phyloP scores from a whole-genome alignment of 2,797 vertebrate genomes.

The Mormyrus proboscirostris region DNA sequence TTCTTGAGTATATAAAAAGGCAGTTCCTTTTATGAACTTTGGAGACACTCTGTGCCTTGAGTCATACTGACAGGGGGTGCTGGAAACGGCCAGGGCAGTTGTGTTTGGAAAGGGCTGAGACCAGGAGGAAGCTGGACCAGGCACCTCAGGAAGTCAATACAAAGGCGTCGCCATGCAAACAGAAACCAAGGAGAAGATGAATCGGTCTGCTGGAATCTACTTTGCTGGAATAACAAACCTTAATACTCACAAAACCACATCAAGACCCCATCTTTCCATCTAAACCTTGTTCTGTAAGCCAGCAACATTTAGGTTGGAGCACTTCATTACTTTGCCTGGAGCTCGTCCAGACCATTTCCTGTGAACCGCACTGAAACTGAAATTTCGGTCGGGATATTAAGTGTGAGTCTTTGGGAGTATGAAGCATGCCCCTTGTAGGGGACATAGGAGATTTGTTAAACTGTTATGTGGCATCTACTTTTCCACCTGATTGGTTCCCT shows the following conservation, averaged over 20 bases:
- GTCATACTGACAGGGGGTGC: constrained; percentile 2
- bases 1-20: neutral
- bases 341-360: constrained; percentile 32
- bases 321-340: constrained; percentile 48
- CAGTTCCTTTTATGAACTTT: neutral
- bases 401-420: neutral
- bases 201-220: constrained; percentile 52
- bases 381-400: constrained; percentile 1
- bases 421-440: neutral
- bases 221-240: constrained; percentile 59
- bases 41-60: neutral
- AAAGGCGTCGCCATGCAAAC: constrained; percentile 49
- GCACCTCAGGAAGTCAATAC: constrained; percentile 50
- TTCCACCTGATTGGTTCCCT: neutral
- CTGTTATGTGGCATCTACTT: neutral
- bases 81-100: constrained; percentile 19
- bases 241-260: constrained; percentile 59
- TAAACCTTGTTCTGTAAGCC: constrained; percentile 55
- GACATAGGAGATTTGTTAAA: neutral
- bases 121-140: constrained; percentile 45
- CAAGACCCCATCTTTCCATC: constrained; percentile 45
- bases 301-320: constrained; percentile 54
- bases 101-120: constrained; percentile 43
- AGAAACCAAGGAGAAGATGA: constrained; percentile 54
- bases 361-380: neutral